Evolutionary conservation across 1,140 invertebrate species (phyloP).

Genomic region (Mamestra configurata): DNA sequence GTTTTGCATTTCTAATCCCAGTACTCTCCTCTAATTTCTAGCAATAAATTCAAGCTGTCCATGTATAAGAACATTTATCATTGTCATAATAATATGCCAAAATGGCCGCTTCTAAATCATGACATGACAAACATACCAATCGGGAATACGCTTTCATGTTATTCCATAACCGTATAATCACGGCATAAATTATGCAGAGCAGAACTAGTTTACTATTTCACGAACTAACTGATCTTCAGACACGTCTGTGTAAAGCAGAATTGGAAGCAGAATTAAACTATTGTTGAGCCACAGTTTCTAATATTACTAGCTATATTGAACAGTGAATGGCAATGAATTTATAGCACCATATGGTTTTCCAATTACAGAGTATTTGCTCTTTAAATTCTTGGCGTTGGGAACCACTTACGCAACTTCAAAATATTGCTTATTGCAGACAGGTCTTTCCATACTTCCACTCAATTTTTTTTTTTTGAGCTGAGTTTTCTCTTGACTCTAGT

Average conservation of each 20-base stretch:
- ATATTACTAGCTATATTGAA: not conserved
- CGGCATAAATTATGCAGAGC: constrained; percentile 24
- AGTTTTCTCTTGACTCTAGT: too few relatives aligned
- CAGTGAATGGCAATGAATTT: too few relatives aligned
- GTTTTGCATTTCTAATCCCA: too few relatives aligned
- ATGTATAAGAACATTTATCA: not conserved
- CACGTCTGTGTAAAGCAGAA: not conserved
- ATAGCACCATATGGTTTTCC: too few relatives aligned
- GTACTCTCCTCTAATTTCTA: too few relatives aligned
- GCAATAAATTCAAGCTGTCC: too few relatives aligned
- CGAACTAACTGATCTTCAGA: constrained; percentile 11
- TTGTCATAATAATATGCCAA: not conserved
- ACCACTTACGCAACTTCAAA: too few relatives aligned
- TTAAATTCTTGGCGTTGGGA: too few relatives aligned
- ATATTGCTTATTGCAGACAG: too few relatives aligned
- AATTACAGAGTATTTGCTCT: too few relatives aligned
- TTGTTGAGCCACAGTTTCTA: not conserved
- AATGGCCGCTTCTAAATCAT: not conserved
- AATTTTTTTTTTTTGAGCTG: too few relatives aligned
- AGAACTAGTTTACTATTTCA: constrained; percentile 21
- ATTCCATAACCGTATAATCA: not conserved
- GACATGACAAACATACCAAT: constrained; percentile 23
- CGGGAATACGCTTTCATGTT: constrained; percentile 4
- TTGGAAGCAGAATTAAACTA: not conserved
- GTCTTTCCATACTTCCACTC: too few relatives aligned